Conservation (phyloP, 1,140 invertebrate genomes). For the Telenomus remus region DNA sequence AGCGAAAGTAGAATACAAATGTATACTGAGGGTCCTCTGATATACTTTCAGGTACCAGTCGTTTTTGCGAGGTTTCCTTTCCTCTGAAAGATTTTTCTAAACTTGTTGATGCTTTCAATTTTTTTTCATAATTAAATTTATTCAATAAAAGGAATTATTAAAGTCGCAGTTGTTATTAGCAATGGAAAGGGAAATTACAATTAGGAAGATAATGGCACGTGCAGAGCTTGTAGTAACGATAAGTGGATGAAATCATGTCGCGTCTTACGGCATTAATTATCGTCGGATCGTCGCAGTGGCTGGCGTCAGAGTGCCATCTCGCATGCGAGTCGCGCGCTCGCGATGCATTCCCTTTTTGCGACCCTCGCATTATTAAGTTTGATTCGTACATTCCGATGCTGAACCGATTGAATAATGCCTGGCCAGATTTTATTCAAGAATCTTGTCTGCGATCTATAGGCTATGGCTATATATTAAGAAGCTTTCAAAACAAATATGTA, state of each 20-base stretch:
- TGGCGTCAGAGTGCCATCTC: slow-evolving; percentile 59
- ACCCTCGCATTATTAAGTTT: slow-evolving; percentile 71
- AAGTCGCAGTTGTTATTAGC: background rate
- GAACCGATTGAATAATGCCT: slow-evolving; percentile 71
- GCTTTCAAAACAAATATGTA: slow-evolving; percentile 1
- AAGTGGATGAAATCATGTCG: slow-evolving; percentile 27
- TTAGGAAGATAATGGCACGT: slow-evolving; percentile 42
- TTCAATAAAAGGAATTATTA: too few relatives aligned
- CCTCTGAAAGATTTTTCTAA: slow-evolving; percentile 57
- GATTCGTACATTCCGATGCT: slow-evolving; percentile 69
- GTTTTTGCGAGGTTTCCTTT: slow-evolving; percentile 42
- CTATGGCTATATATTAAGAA: slow-evolving; percentile 47
- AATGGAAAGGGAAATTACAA: slow-evolving; percentile 5
- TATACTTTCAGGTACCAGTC: slow-evolving; percentile 24
- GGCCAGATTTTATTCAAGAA: slow-evolving; percentile 70
- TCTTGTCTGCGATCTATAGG: slow-evolving; percentile 65
- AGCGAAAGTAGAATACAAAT: slow-evolving; percentile 71
- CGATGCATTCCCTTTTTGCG: slow-evolving; percentile 58
- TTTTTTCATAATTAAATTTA: slow-evolving; percentile 2
- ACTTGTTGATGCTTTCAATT: slow-evolving; percentile 68
- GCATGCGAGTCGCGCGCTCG: slow-evolving; percentile 62
- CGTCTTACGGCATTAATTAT: slow-evolving; percentile 67
- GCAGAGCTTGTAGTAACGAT: slow-evolving; percentile 62
- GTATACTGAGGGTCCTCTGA: slow-evolving; percentile 58
- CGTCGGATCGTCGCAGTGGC: slow-evolving; percentile 60